Percentiles rank a stretch among this genome's conserved stretches.
Evolutionary conservation across 1,140 invertebrate species (phyloP).

Genomic region (Nilaparvata lugens): DNA sequence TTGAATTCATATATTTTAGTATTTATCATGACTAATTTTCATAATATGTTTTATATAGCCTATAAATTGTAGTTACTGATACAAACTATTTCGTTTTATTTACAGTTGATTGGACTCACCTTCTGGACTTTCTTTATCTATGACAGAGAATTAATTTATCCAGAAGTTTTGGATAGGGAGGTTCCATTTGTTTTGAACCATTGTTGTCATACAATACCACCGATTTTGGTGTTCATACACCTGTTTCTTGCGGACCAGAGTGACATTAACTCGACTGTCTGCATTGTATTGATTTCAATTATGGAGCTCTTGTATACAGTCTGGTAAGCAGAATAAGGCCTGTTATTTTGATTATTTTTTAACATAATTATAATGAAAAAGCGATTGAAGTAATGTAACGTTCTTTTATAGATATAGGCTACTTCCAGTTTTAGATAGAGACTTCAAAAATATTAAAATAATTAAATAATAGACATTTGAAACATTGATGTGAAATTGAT

Average conservation of each 20-base stretch:
- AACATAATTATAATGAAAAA: not conserved
- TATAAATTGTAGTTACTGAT: no score
- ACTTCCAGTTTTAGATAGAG: not conserved
- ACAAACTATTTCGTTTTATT: not conserved
- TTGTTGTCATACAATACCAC: conserved; percentile 40
- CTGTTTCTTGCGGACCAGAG: not conserved
- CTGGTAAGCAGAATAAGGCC: not conserved
- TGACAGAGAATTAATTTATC: conserved; percentile 58
- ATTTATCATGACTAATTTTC: no score
- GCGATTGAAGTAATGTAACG: not conserved
- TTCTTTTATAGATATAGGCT: not conserved
- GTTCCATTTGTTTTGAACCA: conserved; percentile 61
- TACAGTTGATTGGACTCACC: conserved; percentile 50
- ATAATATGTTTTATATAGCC: no score
- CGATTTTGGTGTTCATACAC: not conserved
- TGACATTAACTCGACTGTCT: not conserved
- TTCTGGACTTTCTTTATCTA: conserved; percentile 59
- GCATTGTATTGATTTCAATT: not conserved
- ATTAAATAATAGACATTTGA: no score
- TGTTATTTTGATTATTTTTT: not conserved
- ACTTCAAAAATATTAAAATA: not conserved
- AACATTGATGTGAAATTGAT: no score
- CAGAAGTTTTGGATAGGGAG: conserved; percentile 45
- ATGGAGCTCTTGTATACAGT: conserved; percentile 4
- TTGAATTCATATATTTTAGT: no score